A percentile compares a stretch with the other conserved stretches of the same genome.
Evolutionary conservation across 2,113 vertebrate species (phyloP).

Genomic region (Choloepus hoffmanni): DNA sequence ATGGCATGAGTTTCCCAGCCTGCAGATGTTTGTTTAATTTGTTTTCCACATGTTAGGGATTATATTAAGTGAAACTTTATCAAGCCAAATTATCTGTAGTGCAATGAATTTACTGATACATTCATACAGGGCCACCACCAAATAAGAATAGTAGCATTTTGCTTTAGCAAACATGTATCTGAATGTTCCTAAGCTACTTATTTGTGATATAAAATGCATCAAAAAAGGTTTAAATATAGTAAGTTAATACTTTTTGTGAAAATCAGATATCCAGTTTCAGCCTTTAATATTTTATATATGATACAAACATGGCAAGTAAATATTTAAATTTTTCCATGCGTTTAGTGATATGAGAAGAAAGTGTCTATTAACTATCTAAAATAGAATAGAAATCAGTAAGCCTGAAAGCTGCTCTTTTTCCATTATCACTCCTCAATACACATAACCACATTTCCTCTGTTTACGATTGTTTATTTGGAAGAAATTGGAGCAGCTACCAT

Average conservation of each 20-base stretch:
- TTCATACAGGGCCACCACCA: background rate
- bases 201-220: background rate
- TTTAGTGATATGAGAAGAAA: slow-evolving; percentile 42
- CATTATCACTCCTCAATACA: background rate
- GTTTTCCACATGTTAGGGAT: background rate
- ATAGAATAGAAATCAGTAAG: slow-evolving; percentile 1
- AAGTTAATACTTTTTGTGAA: slow-evolving; percentile 10
- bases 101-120: background rate
- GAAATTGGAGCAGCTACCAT: background rate
- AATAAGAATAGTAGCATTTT: slow-evolving; percentile 19
- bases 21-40: background rate
- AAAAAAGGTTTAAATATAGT: slow-evolving; percentile 3
- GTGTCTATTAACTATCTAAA: slow-evolving; percentile 54
- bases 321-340: slow-evolving; percentile 40
- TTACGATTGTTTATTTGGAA: background rate
- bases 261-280: slow-evolving; percentile 4
- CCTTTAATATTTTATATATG: slow-evolving; percentile 50
- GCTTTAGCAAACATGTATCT: background rate
- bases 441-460: background rate
- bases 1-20: background rate
- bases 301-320: slow-evolving; percentile 33
- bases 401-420: background rate
- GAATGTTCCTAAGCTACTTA: background rate
- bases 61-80: slow-evolving; percentile 34
- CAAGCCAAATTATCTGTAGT: slow-evolving; percentile 31